phyloP scores from a whole-genome alignment of 2,113 vertebrate species.

The Ammodytes dubius region DNA sequence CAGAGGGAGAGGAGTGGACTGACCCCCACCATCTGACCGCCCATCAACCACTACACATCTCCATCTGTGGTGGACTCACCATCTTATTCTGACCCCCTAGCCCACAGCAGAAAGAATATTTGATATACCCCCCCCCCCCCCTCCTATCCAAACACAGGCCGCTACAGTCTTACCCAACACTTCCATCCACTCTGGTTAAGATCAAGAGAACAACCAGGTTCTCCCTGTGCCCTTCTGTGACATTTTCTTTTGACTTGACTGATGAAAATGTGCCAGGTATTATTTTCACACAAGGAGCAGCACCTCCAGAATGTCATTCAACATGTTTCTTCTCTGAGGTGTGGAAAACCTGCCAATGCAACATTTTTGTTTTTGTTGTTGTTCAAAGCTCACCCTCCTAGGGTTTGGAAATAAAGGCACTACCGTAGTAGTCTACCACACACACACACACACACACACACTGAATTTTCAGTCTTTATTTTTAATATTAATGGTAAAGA shows the following conservation, averaged over 20 bases:
- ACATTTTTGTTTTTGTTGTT: neutral
- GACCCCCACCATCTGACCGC: conserved; percentile 22
- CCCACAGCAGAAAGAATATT: conserved; percentile 40
- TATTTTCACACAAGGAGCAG: conserved; percentile 2
- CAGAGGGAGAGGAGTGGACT: too few species aligned
- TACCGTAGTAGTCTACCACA: neutral
- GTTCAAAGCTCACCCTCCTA: conserved; percentile 20
- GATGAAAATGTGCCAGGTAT: conserved; percentile 24
- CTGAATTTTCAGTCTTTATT: too few species aligned
- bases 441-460: too few species aligned
- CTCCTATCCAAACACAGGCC: too few species aligned
- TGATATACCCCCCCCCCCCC: conserved; percentile 7
- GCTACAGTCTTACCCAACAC: too few species aligned
- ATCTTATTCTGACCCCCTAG: conserved; percentile 10
- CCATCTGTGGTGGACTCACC: conserved; percentile 39
- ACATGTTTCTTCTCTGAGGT: conserved; percentile 17
- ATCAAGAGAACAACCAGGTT: too few species aligned
- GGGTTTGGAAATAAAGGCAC: conserved; percentile 7
- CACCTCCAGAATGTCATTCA: conserved; percentile 10
- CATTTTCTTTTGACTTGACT: conserved; percentile 4
- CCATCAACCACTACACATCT: conserved; percentile 58
- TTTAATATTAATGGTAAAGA: too few species aligned
- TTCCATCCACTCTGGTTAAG: too few species aligned
- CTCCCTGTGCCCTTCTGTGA: neutral
- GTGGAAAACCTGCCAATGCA: conserved; percentile 38